phyloP scores from a whole-genome alignment of 1,140 invertebrate genomes.

The Drosophila kepulauana region DNA sequence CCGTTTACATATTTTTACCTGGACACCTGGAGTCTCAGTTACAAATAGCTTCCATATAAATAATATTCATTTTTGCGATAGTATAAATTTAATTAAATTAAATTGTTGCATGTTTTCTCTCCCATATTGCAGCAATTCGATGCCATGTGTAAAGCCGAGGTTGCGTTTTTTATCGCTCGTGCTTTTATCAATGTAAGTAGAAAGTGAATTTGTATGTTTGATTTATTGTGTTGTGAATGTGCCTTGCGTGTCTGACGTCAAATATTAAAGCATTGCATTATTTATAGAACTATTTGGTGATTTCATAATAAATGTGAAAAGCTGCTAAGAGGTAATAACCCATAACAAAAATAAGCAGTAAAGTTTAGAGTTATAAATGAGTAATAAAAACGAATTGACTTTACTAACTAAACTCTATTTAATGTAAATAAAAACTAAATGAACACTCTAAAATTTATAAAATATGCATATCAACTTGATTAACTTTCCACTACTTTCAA shows the following conservation, averaged over 20 bases:
- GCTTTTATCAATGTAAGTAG: conserved; percentile 89
- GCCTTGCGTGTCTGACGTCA: not conserved
- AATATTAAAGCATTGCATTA: not conserved
- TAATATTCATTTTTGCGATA: not conserved
- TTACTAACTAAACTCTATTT: too few species aligned
- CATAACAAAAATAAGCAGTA: not conserved
- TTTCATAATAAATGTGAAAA: not conserved
- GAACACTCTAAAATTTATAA: not conserved
- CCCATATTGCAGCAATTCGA: conserved; percentile 89
- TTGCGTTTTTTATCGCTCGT: conserved; percentile 89
- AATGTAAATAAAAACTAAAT: too few species aligned
- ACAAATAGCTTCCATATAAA: not conserved
- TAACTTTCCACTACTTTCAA: not conserved
- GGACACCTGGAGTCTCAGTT: not conserved
- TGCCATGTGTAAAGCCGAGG: conserved; percentile 90
- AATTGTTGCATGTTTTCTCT: conserved; percentile 16
- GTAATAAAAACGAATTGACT: too few species aligned
- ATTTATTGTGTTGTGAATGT: not conserved
- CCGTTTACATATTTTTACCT: conserved; percentile 14
- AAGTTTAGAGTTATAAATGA: not conserved
- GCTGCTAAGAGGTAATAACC: not conserved
- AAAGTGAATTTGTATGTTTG: not conserved
- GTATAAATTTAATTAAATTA: conserved; percentile 25
- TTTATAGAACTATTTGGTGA: conserved; percentile 1
- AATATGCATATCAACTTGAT: not conserved